Conservation (phyloP, 2,888 invertebrate species). For the Cinara cedri region DNA sequence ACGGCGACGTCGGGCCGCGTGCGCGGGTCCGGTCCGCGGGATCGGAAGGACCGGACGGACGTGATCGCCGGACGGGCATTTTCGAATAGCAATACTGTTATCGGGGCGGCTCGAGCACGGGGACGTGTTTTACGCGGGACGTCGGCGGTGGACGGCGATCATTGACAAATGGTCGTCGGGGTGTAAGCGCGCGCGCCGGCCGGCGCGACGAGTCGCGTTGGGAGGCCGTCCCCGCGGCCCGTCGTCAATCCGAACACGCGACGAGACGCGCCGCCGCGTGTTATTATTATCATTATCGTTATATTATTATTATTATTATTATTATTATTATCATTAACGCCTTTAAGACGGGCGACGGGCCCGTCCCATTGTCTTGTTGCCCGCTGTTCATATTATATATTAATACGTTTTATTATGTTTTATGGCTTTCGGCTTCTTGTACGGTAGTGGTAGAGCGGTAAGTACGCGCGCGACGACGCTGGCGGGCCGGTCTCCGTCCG, state of each 20-base stretch:
- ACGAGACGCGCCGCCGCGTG: background rate
- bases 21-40: too few species aligned
- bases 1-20: too few species aligned
- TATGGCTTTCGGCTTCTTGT: slow-evolving; percentile 55
- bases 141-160: background rate
- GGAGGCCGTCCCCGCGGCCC: slow-evolving; percentile 12
- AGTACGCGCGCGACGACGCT: background rate
- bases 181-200: background rate
- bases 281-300: too few species aligned
- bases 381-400: slow-evolving; percentile 34
- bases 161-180: slow-evolving; percentile 48
- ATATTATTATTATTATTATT: background rate
- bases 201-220: background rate
- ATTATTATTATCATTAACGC: background rate
- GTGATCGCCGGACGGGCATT: too few species aligned
- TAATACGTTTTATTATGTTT: too few species aligned
- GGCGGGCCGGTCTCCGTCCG: background rate
- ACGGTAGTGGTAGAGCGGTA: slow-evolving; percentile 51
- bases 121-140: background rate
- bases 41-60: too few species aligned
- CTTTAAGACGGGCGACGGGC: too few species aligned
- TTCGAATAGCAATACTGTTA: too few species aligned
- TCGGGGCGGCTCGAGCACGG: too few species aligned
- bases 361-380: slow-evolving; percentile 41
- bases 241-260: slow-evolving; percentile 34